These are phyloP conservation scores for Anastatus disparis DNA, from an alignment of 1,140 invertebrate genomes.

Conservation along the genomic window DNA sequence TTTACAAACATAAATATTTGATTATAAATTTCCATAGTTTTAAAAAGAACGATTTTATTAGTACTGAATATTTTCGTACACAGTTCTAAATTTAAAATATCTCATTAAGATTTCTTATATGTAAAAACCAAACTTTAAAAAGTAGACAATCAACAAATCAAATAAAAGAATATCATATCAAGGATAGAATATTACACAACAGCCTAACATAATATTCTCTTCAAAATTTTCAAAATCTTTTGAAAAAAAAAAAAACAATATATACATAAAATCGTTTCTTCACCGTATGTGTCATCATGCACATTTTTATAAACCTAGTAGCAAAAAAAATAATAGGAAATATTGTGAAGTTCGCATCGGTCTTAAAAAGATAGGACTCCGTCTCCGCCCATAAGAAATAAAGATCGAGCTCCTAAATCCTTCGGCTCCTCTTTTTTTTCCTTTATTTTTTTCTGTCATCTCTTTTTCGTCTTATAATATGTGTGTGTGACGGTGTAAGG, in stretches of 20 bases:
- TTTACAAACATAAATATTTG: no score
- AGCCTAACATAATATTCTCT: background rate
- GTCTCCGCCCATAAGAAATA: slow-evolving; percentile 22
- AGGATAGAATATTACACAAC: slow-evolving; percentile 16
- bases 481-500: background rate
- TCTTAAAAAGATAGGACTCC: background rate
- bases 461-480: slow-evolving; percentile 1
- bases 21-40: no score
- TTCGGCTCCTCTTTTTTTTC: background rate
- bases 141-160: background rate
- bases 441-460: slow-evolving; percentile 23
- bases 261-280: slow-evolving; percentile 21
- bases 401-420: slow-evolving; percentile 32
- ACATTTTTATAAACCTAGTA: no score
- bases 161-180: background rate
- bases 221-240: background rate
- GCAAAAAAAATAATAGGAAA: no score
- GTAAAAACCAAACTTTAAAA: background rate
- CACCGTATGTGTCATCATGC: slow-evolving; percentile 4
- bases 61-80: no score
- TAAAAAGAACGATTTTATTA: no score
- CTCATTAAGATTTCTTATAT: slow-evolving; percentile 33
- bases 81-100: no score
- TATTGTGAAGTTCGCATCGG: background rate
- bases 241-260: background rate